Base-by-base conservation (phyloP, 2,888 invertebrate species). In the Dyspetes luteomarginatus region DNA sequence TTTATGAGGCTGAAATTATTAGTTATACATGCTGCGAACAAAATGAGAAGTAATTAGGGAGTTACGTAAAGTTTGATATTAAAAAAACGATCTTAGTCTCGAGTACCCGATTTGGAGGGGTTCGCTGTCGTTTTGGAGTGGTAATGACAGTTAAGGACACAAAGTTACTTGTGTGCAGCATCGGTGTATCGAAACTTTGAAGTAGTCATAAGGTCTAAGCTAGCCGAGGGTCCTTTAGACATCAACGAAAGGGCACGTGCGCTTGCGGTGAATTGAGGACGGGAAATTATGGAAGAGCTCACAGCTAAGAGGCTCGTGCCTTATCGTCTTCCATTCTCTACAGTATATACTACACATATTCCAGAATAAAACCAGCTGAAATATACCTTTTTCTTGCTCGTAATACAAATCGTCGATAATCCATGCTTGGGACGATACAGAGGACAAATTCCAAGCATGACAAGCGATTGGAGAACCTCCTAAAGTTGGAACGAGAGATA, bases 391-490 rank as follows among this genome's bases (percentile, higher is more conserved):
- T 43, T 45, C 50, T 62, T 58, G 62, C 36, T 65, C 52, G 36
- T 26, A 45, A 30, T 45, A 60, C 43, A 75, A 80, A 75, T 69
- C 50, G 67, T 79, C 56, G 45, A 45, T 64, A 48, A 74, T 69
- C 43, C 68, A 9, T 12, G 52, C 36, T 55, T 28, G 12, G 28
- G n/a, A 22, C 45, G 28, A 24, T 15, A 22, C 24, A 12, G 36
- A 58, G 74, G 43, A 45, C 41, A 28, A 50, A 7, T 45, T 69
- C 48, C 17, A 30, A 58, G 68, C 19, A 58, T 50, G 58, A 69
- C 30, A 17, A 52, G 50, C 58, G 41, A 48, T 7, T 15, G 41
- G 9, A 71, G 22, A 30, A 12, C 43, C 48, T 64, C 78, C 17
- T 79, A 79, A 71, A 77, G 45, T 55, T 22, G 26, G 62, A 41